Base-by-base conservation (phyloP, 2,888 invertebrate species). In the Amaurobius ferox region DNA sequence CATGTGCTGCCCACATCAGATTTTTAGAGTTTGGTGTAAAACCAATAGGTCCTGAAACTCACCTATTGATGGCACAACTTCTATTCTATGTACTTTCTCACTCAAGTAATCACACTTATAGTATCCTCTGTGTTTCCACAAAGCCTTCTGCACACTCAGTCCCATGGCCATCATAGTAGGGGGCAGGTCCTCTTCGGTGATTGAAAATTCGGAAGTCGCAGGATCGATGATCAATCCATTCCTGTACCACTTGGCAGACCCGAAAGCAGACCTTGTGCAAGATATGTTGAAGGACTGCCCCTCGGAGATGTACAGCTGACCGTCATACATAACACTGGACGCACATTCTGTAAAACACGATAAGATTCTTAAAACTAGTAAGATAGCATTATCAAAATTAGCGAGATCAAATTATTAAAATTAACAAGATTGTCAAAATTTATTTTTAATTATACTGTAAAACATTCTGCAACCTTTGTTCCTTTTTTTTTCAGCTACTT, bases 231-330 rank as follows among this genome's bases (percentile, higher is more conserved):
- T 26, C 0, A 71, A 11, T 19, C 87, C 87, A 32, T 87, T 83
- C n/a, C 62, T 83, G 0, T 87, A 83, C 89, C 89, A 89, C 62
- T 88, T 87, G 2, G 89, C 88, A 16, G 74, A 61, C 9, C 86
- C 86, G 35, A 87, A 88, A 7, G 71, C 70, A 1, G 88, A 87
- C 39, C 87, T 86, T 67, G 66, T 40, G 44, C 89, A 89, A 9
- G 68, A 55, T 16, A 89, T 81, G 32, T 26, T 66, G 73, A 89
- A 87, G 9, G 85, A 39, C 0, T 55, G 29, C 7, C 88, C 89
- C 66, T 87, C 87, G 0, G 86, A 29, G 0, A 89, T 81, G 32
- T 81, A 88, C 40, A 73, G 70, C 35, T 81, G 70, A 3, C 89
- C 89, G 7, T 78, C 44, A 44, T 88, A 89, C 16, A 19, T 66